Evolutionary conservation across 2,888 invertebrate species (phyloP).

Genomic region (Hermodice carunculata): DNA sequence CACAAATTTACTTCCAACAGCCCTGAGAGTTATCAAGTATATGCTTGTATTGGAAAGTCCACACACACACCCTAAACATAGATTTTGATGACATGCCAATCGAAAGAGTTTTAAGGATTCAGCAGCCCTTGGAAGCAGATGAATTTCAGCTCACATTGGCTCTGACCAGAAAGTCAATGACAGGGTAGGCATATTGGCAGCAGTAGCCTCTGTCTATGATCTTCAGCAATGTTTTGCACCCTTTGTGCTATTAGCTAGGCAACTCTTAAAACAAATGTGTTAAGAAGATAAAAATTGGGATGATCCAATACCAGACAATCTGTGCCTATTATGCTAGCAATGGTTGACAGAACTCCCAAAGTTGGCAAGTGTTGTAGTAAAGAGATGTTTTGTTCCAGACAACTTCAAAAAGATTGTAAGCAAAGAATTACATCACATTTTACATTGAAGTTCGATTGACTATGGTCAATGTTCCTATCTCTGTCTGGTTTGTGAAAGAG

Average conservation of each 20-base stretch:
- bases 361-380: neutral
- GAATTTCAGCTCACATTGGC: conserved; percentile 1
- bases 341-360: neutral
- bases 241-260: conserved; percentile 48
- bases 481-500: neutral
- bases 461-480: conserved; percentile 18
- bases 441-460: conserved; percentile 10
- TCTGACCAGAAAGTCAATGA: neutral
- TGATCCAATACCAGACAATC: conserved; percentile 11
- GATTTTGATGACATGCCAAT: neutral
- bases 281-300: conserved; percentile 9
- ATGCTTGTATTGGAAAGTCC: conserved; percentile 8
- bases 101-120: conserved; percentile 2
- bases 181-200: conserved; percentile 13
- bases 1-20: conserved; percentile 25
- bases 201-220: conserved; percentile 20
- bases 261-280: conserved; percentile 12
- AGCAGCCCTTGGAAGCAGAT: neutral
- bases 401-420: neutral
- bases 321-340: conserved; percentile 7
- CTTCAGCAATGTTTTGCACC: conserved; percentile 69
- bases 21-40: conserved; percentile 10
- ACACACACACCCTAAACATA: neutral
- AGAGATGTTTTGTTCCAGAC: neutral
- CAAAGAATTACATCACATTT: conserved; percentile 17